These are phyloP conservation scores for Synanthedon formicaeformis DNA, from an alignment of 2,888 invertebrate species.

Conservation along the genomic window DNA sequence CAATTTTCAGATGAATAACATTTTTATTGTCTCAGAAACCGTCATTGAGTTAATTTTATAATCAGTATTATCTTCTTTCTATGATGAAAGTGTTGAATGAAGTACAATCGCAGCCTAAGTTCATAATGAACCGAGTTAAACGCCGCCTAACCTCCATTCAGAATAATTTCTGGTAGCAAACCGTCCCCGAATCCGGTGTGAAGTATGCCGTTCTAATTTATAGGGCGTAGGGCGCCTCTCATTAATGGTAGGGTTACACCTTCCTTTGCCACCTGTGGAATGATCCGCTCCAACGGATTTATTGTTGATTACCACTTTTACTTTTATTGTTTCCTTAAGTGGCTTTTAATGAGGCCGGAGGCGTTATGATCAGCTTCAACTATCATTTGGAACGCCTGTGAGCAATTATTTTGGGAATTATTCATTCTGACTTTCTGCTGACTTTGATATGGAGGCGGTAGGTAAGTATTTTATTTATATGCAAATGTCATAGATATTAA, in stretches of 20 bases:
- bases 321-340: constrained; percentile 9
- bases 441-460: too few species aligned
- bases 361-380: too few species aligned
- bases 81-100: too few species aligned
- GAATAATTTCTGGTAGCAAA: background rate
- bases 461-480: too few species aligned
- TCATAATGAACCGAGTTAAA: background rate
- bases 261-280: constrained; percentile 51
- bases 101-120: background rate
- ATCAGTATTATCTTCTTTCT: too few species aligned
- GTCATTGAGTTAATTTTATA: too few species aligned
- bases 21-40: too few species aligned
- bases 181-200: constrained; percentile 26
- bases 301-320: constrained; percentile 26
- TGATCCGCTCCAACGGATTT: constrained; percentile 37
- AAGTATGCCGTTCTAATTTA: constrained; percentile 46
- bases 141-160: background rate
- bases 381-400: background rate
- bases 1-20: too few species aligned
- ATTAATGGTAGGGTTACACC: constrained; percentile 41
- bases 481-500: too few species aligned
- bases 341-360: background rate
- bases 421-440: too few species aligned
- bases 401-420: background rate
- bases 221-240: constrained; percentile 45